A percentile compares a stretch with the other conserved stretches of the same genome.
phyloP scores from a whole-genome alignment of 2,113 vertebrate genomes.

The Tichodroma muraria region DNA sequence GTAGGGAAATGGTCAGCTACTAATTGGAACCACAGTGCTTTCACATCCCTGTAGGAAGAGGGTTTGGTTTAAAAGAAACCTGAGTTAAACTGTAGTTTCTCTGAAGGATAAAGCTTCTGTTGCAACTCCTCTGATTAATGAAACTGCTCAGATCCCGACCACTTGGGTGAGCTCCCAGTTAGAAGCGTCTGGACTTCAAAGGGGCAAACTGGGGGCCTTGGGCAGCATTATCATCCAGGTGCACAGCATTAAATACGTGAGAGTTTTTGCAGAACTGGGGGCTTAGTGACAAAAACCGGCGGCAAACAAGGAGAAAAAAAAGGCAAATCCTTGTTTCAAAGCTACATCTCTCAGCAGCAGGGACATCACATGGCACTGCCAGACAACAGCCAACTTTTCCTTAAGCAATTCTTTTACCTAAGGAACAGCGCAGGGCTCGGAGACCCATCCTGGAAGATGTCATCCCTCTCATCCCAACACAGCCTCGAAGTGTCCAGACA shows the following conservation, averaged over 20 bases:
- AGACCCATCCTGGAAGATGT: not conserved
- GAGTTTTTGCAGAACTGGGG: not conserved
- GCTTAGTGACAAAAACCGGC: not conserved
- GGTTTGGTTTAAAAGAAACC: not conserved
- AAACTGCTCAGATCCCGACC: not conserved
- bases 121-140: not conserved
- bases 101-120: not conserved
- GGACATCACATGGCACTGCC: not conserved
- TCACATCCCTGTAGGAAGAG: constrained; percentile 37
- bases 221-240: not conserved
- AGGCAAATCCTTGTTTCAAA: not conserved
- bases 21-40: constrained; percentile 63
- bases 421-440: not conserved
- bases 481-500: not conserved
- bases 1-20: constrained; percentile 56
- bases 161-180: not conserved
- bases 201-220: not conserved
- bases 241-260: rapidly evolving
- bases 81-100: not conserved
- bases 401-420: not conserved
- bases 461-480: not conserved
- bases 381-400: not conserved
- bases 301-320: not conserved
- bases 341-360: not conserved
- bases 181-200: not conserved